A percentile compares a stretch with the other conserved stretches of the same genome.
Conservation (phyloP, 2,113 vertebrate genomes). For the Labrus mixtus region DNA sequence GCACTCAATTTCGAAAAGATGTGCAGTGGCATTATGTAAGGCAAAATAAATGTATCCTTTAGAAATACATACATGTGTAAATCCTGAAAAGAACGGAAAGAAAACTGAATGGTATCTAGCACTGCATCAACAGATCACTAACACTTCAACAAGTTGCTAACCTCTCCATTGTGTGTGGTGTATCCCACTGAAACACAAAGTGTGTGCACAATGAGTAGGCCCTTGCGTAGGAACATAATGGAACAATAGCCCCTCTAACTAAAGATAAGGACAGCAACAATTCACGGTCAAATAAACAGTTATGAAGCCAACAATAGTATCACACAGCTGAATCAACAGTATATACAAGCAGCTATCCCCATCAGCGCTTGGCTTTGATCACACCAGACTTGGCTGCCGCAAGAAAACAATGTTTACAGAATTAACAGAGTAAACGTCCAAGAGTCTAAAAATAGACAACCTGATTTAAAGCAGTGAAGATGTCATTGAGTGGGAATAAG, state of each 20-base stretch:
- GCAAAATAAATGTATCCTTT: background rate
- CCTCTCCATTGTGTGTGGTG: constrained; percentile 74
- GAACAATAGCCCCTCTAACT: constrained; percentile 75
- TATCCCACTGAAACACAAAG: constrained; percentile 71
- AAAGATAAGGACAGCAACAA: constrained; percentile 80
- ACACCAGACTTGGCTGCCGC: constrained; percentile 55
- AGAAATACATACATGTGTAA: constrained; percentile 12
- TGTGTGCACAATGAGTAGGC: constrained; percentile 50
- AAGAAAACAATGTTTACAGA: constrained; percentile 70
- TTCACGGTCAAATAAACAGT: constrained; percentile 81
- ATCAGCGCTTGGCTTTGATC: constrained; percentile 71
- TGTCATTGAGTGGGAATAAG: constrained; percentile 62
- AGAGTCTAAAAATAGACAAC: constrained; percentile 63
- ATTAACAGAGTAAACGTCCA: constrained; percentile 65
- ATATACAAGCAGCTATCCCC: constrained; percentile 64
- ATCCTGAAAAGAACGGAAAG: constrained; percentile 41
- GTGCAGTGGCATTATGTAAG: background rate
- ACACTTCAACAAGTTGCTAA: constrained; percentile 75
- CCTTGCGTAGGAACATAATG: constrained; percentile 68
- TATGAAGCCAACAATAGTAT: constrained; percentile 78
- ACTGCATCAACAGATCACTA: constrained; percentile 75
- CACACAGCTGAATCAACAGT: constrained; percentile 81
- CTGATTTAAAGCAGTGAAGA: constrained; percentile 58
- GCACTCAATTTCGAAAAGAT: constrained; percentile 6
- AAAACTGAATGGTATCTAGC: constrained; percentile 57